Percentiles rank a stretch among this genome's conserved stretches.
Conservation (phyloP, 2,888 invertebrate species). For the Plemyria rubiginata region DNA sequence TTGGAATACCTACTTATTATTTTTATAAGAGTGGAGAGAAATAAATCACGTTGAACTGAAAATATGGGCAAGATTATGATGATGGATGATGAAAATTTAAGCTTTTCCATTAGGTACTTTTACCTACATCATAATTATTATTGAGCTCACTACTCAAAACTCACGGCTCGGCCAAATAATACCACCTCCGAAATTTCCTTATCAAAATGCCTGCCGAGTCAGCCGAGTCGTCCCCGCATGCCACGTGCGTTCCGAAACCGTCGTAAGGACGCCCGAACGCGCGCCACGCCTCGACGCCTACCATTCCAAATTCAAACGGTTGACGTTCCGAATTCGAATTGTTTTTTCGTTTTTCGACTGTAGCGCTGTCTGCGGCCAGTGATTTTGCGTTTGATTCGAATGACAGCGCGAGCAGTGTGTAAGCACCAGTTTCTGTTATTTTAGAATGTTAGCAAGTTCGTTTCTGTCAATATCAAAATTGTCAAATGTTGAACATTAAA, state of each 20-base stretch:
- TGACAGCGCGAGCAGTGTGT: constrained; percentile 30
- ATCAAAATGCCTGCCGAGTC: constrained; percentile 1
- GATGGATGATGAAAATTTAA: too few species aligned
- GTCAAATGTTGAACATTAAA: neutral
- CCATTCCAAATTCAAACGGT: constrained; percentile 74
- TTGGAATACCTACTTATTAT: too few species aligned
- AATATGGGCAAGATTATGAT: too few species aligned
- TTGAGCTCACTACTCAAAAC: neutral
- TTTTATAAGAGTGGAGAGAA: too few species aligned
- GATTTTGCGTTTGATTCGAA: constrained; percentile 61
- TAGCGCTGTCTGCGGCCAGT: constrained; percentile 68
- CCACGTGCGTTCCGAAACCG: constrained; percentile 54
- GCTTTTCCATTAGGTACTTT: too few species aligned
- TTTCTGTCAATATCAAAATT: neutral
- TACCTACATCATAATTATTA: too few species aligned
- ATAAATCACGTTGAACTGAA: too few species aligned
- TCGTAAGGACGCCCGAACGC: constrained; percentile 46
- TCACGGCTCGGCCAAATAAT: neutral
- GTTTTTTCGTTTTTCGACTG: constrained; percentile 78
- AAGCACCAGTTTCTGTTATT: constrained; percentile 3
- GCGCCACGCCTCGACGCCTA: constrained; percentile 57
- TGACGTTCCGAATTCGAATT: constrained; percentile 80
- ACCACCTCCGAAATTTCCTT: constrained; percentile 13
- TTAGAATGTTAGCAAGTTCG: neutral
- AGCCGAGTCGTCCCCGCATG: constrained; percentile 45